Percentiles rank a stretch among this genome's conserved stretches.
phyloP scores from a whole-genome alignment of 2,888 invertebrate species.

The Timandra comae region DNA sequence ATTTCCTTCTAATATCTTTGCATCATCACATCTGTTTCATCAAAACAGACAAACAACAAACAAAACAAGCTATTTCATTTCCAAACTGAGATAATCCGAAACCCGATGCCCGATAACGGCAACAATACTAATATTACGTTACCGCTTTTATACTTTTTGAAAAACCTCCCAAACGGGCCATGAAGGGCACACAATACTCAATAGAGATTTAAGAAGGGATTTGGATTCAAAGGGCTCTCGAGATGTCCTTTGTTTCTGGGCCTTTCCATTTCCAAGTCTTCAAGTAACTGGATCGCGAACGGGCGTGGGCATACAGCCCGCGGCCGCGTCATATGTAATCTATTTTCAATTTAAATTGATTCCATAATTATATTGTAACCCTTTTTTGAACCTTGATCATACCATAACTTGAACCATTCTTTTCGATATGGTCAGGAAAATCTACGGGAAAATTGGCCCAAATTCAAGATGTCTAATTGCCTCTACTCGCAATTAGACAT shows the following conservation, averaged over 20 bases:
- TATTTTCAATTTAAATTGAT: too few relatives aligned
- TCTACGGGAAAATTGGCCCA: too few relatives aligned
- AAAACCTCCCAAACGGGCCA: slow-evolving; percentile 38
- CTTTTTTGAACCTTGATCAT: too few relatives aligned
- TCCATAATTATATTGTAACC: too few relatives aligned
- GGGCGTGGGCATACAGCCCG: slow-evolving; percentile 18
- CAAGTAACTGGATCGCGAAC: slow-evolving; percentile 43
- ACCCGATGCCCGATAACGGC: slow-evolving; percentile 45
- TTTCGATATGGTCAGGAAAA: too few relatives aligned
- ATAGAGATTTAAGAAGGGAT: slow-evolving; percentile 67
- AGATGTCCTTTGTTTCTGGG: slow-evolving; percentile 55
- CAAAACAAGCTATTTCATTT: slow-evolving; percentile 14
- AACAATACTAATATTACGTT: slow-evolving; percentile 68
- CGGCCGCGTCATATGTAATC: too few relatives aligned
- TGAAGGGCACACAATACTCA: slow-evolving; percentile 55
- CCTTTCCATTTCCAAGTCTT: slow-evolving; percentile 53
- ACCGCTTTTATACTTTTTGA: slow-evolving; percentile 30
- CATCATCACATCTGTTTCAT: slow-evolving; percentile 10
- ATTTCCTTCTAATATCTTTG: background rate
- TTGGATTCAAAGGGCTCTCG: slow-evolving; percentile 59
- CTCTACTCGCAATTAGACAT: too few relatives aligned
- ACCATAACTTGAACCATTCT: too few relatives aligned
- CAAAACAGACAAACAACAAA: slow-evolving; percentile 15
- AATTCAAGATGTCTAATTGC: too few relatives aligned
- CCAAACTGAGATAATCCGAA: slow-evolving; percentile 44